These are phyloP conservation scores for Halcyon chelicuti DNA, from an alignment of 2,797 vertebrate genomes.

Conservation along the genomic window DNA sequence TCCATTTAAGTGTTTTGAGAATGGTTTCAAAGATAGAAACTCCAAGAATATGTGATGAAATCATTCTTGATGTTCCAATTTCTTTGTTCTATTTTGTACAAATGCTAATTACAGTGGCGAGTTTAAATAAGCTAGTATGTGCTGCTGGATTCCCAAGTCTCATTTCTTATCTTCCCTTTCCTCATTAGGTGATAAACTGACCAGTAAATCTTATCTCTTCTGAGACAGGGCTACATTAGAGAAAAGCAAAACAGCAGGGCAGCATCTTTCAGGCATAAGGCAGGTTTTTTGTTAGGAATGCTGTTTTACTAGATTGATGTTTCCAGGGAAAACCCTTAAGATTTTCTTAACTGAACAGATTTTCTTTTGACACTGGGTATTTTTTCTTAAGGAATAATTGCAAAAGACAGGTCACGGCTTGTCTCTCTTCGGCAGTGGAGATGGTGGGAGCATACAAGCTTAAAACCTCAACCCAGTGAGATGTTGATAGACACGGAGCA, in stretches of 20 bases:
- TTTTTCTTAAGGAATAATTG: not conserved
- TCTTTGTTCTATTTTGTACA: not conserved
- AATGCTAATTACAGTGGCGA: not conserved
- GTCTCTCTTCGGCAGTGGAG: too few species aligned
- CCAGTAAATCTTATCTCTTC: slow-evolving; percentile 9
- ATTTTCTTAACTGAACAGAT: not conserved
- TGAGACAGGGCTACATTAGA: not conserved
- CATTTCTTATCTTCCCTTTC: slow-evolving; percentile 22
- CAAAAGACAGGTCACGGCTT: not conserved
- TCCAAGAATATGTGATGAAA: not conserved
- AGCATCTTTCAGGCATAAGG: not conserved
- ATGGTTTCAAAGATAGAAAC: not conserved
- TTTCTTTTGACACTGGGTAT: not conserved
- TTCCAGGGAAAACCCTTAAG: not conserved
- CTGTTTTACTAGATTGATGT: not conserved
- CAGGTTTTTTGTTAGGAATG: not conserved
- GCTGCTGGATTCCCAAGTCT: not conserved
- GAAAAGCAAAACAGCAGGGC: not conserved
- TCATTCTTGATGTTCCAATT: not conserved
- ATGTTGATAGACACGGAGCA: too few species aligned
- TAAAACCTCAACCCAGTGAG: too few species aligned
- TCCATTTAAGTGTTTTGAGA: not conserved
- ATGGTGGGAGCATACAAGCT: too few species aligned
- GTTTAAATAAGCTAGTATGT: not conserved
- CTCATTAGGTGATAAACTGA: not conserved